Evolutionary conservation across 2,888 invertebrate species (phyloP), one percentile per base, ranked within the genome.

Genomic region (Rotaria macrura): DNA sequence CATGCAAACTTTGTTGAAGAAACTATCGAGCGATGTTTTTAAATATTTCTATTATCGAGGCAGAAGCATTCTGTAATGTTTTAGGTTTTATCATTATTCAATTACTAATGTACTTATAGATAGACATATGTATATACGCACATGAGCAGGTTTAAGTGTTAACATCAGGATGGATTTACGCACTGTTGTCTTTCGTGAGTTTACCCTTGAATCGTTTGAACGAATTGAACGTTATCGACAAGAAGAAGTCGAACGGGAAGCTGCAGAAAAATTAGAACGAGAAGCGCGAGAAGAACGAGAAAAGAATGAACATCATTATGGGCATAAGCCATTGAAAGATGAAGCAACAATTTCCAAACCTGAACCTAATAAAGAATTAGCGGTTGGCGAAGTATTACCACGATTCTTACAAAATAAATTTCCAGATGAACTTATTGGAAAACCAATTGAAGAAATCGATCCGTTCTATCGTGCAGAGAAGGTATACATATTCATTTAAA

Each of bases 371-470:
- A 34, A 52, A 84, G 55, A 84, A 34, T 84, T 84, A 12, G 84
- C 52, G 5, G 84, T 38, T 23, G 84, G 84, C 23, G 23, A 84
- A 84, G n/a, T 7, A 47, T 25, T 84, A 55, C 84, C 84, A 49
- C 2, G 23, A 52, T 1, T 12, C 3, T 55, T 84, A 54, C 38
- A 52, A 55, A 5, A 43, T 7, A 25, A n/a, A 55, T 84, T 84
- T 40, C 84, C 84, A 20, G 7, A 10, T 38, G 47, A 96, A 93
- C 93, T 97, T 92, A 93, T 95, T 92, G 96, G 96, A 92, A 95
- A 95, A 92, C 97, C 97, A 91, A 94, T 97, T 93, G 97, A 97
- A 93, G 97, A 97, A 93, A 95, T 97, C 93, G 97, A 97, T 92
- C 94, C 94, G 91, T 97, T 93, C 93, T 97, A 97, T 93, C 94